Base-by-base conservation (phyloP, 53 echinoderm and acorn worm species). In the Hippasteria phrygiana region DNA sequence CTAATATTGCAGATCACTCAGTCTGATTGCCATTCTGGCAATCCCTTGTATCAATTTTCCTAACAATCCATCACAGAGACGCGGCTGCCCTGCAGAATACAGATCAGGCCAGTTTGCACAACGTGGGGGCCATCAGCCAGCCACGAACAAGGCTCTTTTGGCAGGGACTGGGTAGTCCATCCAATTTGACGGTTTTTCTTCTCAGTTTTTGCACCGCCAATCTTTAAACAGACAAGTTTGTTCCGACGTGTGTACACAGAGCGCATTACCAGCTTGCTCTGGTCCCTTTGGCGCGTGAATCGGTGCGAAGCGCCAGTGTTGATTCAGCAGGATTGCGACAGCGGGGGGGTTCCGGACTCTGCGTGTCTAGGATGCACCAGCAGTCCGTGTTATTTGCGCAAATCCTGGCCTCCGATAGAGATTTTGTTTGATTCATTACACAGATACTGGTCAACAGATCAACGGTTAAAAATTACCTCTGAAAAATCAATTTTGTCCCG, bases 21-120 rank as follows among this genome's bases (percentile, higher is more conserved):
- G 36, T 36, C 85, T 85, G 85, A 85, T 85, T 85, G 71, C 70
- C 71, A 16, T 18, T 11, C 31, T 85, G 51, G 66, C 46, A 83
- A 43, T 31, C 69, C 81, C 71, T 71, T 51, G 71, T 64, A 50
- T 85, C 69, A 43, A 62, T 82, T 82, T 33, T 82, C 66, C 45
- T 42, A 4, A 64, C 82, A 65, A 85, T 71, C 37, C 85, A 48
- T 85, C 69, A 85, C 12, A n/a, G 36, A 34, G 4, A 12, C 39
- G 26, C 39, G 22, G 22, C 29, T 22, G 41, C 56, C 4, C 16
- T 27, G 56, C 39, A 16, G 81, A 65, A 81, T 81, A 39, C 63
- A 64, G 55, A 63, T 81, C 46, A 29, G n/a, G n/a, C 64, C 56
- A n/a, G 20, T 66, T 64, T 42, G 43, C 26, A 37, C 24, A 51